Percentiles rank a stretch among this genome's conserved stretches.
phyloP scores from a whole-genome alignment of 2,888 invertebrate species.

The Lordiphosa fenestrarum region DNA sequence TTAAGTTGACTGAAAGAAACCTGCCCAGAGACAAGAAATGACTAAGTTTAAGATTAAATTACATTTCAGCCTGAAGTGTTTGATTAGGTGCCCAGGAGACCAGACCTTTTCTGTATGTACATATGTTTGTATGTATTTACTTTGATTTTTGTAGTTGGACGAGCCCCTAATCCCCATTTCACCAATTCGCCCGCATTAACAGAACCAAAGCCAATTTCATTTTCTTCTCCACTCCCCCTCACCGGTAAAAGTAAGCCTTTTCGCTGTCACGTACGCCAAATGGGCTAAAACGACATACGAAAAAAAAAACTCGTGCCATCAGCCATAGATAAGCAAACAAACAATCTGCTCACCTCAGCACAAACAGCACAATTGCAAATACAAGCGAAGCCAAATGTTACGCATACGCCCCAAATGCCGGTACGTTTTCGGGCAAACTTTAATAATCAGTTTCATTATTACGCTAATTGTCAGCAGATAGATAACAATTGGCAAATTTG shows the following conservation, averaged over 20 bases:
- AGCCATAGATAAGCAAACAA: conserved; percentile 64
- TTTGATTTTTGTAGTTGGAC: not conserved
- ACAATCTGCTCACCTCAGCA: conserved; percentile 19
- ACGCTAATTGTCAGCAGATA: conserved; percentile 53
- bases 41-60: too few species aligned
- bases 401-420: conserved; percentile 41
- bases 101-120: not conserved
- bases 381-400: conserved; percentile 29
- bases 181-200: conserved; percentile 14
- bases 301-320: conserved; percentile 40
- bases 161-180: conserved; percentile 11
- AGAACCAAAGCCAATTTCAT: conserved; percentile 3
- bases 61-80: too few species aligned
- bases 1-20: too few species aligned
- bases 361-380: conserved; percentile 19
- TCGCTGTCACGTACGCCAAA: conserved; percentile 60
- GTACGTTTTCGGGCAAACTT: conserved; percentile 43
- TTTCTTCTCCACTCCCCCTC: conserved; percentile 1
- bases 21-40: too few species aligned
- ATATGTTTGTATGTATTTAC: not conserved
- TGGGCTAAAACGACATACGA: conserved; percentile 6
- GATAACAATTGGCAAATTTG: conserved; percentile 22
- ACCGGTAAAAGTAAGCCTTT: conserved; percentile 13
- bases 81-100: too few species aligned
- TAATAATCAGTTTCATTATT: conserved; percentile 69